Evolutionary conservation across 2,888 invertebrate genomes (phyloP).

Genomic region (Epirrhoe tristata): DNA sequence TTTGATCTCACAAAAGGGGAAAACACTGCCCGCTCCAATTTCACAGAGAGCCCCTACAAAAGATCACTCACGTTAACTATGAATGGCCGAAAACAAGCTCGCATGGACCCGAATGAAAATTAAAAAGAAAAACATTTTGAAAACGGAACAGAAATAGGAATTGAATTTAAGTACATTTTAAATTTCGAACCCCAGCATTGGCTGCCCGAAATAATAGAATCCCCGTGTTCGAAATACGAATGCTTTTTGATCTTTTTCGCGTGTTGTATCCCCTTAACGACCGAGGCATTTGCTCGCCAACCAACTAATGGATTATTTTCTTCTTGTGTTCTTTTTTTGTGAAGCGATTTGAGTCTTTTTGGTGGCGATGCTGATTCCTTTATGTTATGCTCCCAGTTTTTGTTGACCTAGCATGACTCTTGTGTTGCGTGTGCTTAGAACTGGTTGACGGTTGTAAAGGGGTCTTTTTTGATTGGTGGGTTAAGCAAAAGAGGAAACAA

Average conservation of each 20-base stretch:
- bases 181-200: slow-evolving; percentile 77
- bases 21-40: slow-evolving; percentile 78
- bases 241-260: slow-evolving; percentile 78
- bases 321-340: slow-evolving; percentile 78
- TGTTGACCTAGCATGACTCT: slow-evolving; percentile 51
- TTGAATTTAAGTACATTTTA: slow-evolving; percentile 84
- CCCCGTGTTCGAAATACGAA: slow-evolving; percentile 71
- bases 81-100: slow-evolving; percentile 79
- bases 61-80: slow-evolving; percentile 84
- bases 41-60: slow-evolving; percentile 81
- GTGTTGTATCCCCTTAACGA: slow-evolving; percentile 77
- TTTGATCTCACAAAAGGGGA: slow-evolving; percentile 77
- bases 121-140: slow-evolving; percentile 77
- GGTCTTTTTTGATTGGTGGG: slow-evolving; percentile 62
- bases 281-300: slow-evolving; percentile 76
- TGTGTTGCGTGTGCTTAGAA: slow-evolving; percentile 23
- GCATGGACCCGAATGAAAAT: slow-evolving; percentile 76
- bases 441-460: slow-evolving; percentile 37
- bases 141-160: slow-evolving; percentile 77
- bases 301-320: slow-evolving; percentile 85
- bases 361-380: slow-evolving; percentile 57
- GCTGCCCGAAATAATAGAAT: slow-evolving; percentile 80
- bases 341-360: slow-evolving; percentile 66
- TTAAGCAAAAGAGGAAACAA: slow-evolving; percentile 76
- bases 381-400: slow-evolving; percentile 58